Base-by-base conservation (phyloP, 1,140 invertebrate species). In the Melipona quadrifasciata region DNA sequence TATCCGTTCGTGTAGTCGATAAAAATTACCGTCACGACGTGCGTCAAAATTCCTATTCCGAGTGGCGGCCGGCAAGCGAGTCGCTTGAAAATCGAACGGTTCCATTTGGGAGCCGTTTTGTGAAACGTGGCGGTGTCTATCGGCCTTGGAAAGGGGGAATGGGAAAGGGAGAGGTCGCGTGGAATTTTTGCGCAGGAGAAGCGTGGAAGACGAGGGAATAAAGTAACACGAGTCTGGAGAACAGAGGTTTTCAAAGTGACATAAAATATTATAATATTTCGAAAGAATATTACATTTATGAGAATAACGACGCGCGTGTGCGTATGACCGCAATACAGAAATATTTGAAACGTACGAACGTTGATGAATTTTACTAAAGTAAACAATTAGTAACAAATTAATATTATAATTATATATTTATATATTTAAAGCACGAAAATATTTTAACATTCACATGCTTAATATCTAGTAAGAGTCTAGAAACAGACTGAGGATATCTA, bases 1-100 rank as follows among this genome's bases (percentile, higher is more conserved):
- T 68, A 39, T 17, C 31, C 51, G 6, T 12, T 34, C 21, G 19
- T 51, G 34, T 2, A 58, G 47, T 57, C 68, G 24, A 80, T 84
- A 39, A 70, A 80, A 84, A 84, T 80, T 71, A 85, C 27, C 31
- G 58, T 85, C 70, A 64, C 83, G 83, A 75, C 16, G 27, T 65
- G 64, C 72, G 39, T 70, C 21, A 53, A 85, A 61, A 64, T 27
- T 61, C 51, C 16, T 17, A 34, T 57, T 39, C 55, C 58, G 79
- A 19, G 21, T n/a, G 61, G 71, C 31, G 27, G 39, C 2, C 39
- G 14, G 16, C 8, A 21, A 58, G 51, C 71, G 39, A 74, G 24
- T 39, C 58, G 31, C 31, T 61, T 51, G 86, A 64, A 27, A 64
- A 86, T 85, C 76, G 64, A 73, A 65, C 76, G 61, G 84, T 82